Percentiles rank a stretch among this genome's conserved stretches.
Conservation (phyloP, 2,888 invertebrate genomes). For the Nephrotoma flavescens region DNA sequence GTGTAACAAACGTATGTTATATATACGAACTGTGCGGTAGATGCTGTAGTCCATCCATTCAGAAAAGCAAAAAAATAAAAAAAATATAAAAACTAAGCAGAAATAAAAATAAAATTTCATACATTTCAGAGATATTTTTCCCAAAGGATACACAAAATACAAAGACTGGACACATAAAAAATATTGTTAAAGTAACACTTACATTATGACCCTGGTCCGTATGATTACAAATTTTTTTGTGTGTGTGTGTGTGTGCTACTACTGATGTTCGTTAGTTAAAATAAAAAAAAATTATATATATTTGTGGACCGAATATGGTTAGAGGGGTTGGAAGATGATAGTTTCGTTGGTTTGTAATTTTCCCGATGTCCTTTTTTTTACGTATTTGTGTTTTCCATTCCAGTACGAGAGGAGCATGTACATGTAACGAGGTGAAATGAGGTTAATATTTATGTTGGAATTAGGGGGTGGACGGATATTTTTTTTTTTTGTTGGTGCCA, state of each 20-base stretch:
- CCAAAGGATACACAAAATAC: not conserved
- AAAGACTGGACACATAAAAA: slow-evolving; percentile 4
- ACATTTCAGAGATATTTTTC: not conserved
- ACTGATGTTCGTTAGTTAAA: not conserved
- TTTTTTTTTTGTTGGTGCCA: not conserved
- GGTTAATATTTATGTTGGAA: slow-evolving; percentile 1
- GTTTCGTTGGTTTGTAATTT: not conserved
- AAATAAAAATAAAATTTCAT: slow-evolving; percentile 1
- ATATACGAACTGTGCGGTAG: not conserved
- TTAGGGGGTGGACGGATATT: not conserved
- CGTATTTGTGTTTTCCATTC: not conserved
- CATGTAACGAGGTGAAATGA: not conserved
- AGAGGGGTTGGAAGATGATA: not conserved
- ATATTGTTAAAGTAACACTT: slow-evolving; percentile 3
- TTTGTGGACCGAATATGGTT: not conserved
- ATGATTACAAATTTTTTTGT: not conserved
- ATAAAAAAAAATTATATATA: not conserved
- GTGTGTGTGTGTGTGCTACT: not conserved
- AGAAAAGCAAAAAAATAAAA: not conserved
- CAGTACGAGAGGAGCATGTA: not conserved
- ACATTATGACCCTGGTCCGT: slow-evolving; percentile 2
- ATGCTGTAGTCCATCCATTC: not conserved
- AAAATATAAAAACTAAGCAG: not conserved
- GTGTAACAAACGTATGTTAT: not conserved
- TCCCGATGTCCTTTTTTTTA: not conserved